Conservation (phyloP, 2,113 vertebrate species). For the Macroglossus sobrinus region DNA sequence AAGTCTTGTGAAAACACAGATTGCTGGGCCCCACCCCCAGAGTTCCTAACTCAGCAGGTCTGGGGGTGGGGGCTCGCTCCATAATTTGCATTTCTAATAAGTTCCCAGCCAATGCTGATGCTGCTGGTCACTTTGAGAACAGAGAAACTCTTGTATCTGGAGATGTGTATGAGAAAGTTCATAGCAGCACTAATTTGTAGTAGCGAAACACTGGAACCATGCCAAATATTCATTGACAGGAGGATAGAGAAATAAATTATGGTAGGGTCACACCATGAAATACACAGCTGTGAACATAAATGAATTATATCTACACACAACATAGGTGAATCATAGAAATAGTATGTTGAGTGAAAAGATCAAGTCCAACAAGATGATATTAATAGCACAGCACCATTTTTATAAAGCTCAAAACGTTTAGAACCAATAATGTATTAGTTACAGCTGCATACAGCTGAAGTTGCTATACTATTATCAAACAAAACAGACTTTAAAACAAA, state of each 20-base stretch:
- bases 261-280: rapidly evolving
- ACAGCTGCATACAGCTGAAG: not conserved
- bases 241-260: not conserved
- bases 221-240: not conserved
- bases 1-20: not conserved
- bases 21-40: not conserved
- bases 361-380: not conserved
- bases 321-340: not conserved
- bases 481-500: not conserved
- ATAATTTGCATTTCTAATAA: not conserved
- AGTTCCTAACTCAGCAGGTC: not conserved
- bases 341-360: not conserved
- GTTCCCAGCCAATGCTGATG: not conserved
- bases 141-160: not conserved
- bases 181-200: not conserved
- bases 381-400: not conserved
- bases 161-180: not conserved
- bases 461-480: not conserved
- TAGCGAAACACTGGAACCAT: not conserved
- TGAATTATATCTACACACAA: not conserved
- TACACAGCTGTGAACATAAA: not conserved
- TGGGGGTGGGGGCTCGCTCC: not conserved
- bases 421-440: not conserved
- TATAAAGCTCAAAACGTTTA: not conserved
- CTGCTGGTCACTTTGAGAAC: not conserved